Evolutionary conservation across 2,888 invertebrate species (phyloP).

Genomic region (Chrysina gloriosa): DNA sequence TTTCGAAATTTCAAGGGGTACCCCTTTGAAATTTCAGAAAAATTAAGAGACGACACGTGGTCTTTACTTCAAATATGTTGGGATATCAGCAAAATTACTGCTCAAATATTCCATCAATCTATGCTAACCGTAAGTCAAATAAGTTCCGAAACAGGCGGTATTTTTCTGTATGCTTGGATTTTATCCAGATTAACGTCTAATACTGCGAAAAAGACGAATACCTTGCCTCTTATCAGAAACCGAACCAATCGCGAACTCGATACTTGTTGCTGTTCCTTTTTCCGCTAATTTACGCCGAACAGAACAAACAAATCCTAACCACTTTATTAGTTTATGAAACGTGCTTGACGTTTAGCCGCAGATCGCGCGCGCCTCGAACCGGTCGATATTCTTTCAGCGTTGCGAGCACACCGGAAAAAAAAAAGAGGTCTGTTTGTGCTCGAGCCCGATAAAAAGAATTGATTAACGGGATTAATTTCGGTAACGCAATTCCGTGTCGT

Average conservation of each 20-base stretch:
- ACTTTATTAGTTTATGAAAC: slow-evolving; percentile 25
- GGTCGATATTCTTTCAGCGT: background rate
- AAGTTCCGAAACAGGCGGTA: too few relatives aligned
- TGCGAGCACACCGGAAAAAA: background rate
- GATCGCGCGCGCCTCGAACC: background rate
- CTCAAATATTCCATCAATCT: too few relatives aligned
- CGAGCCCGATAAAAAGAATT: slow-evolving; percentile 36
- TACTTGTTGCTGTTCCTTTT: background rate
- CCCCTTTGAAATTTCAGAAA: too few relatives aligned
- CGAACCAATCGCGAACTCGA: background rate
- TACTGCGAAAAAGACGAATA: background rate
- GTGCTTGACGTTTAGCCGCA: slow-evolving; percentile 10
- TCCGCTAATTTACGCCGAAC: background rate
- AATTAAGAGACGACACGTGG: too few relatives aligned
- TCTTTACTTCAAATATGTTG: too few relatives aligned
- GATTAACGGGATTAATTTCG: slow-evolving; percentile 46
- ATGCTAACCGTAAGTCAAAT: too few relatives aligned
- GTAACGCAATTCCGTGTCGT: slow-evolving; percentile 44
- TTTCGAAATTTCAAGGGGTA: too few relatives aligned
- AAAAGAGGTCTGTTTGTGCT: background rate
- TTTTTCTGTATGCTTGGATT: too few relatives aligned
- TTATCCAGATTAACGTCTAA: too few relatives aligned
- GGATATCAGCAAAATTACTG: too few relatives aligned
- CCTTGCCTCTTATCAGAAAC: background rate
- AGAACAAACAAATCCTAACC: slow-evolving; percentile 1